These are phyloP conservation scores for Phenganax marumi DNA, from an alignment of 92 coral and sea anemone genomes.

Conservation along the genomic window DNA sequence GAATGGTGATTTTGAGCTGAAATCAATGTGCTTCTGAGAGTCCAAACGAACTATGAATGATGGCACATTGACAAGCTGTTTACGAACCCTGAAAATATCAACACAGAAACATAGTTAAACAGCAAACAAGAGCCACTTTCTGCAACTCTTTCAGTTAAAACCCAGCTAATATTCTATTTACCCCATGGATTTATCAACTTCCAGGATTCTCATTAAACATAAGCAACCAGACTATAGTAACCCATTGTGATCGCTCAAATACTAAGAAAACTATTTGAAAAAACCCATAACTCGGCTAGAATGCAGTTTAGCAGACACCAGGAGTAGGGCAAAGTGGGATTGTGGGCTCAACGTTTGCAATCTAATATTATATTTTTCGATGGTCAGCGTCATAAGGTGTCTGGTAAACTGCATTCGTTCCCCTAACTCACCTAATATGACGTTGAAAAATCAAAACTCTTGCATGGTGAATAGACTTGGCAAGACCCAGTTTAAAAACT, in stretches of 20 bases:
- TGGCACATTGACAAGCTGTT: conserved; percentile 98
- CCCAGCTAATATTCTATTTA: no score
- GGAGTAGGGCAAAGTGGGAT: no score
- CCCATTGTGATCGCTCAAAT: no score
- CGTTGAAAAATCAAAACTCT: conserved; percentile 88
- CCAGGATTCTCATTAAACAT: no score
- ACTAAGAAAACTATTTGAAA: background rate
- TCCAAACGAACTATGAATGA: conserved; percentile 93
- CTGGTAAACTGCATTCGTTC: background rate
- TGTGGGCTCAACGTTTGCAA: no score
- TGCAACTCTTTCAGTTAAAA: no score
- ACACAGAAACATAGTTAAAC: background rate
- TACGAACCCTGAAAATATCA: conserved; percentile 77
- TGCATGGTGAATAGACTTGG: conserved; percentile 97
- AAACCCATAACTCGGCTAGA: background rate
- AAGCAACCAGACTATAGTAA: no score
- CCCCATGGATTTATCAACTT: no score
- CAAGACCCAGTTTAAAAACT: conserved; percentile 98
- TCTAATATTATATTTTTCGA: no score
- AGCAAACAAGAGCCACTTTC: no score
- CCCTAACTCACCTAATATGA: conserved; percentile 79
- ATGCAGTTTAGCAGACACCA: background rate
- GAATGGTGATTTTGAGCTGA: conserved; percentile 95
- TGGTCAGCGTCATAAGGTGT: background rate
- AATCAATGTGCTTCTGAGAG: conserved; percentile 99